Evolutionary conservation across 2,113 vertebrate species (phyloP).

Genomic region (Sciurus niger): DNA sequence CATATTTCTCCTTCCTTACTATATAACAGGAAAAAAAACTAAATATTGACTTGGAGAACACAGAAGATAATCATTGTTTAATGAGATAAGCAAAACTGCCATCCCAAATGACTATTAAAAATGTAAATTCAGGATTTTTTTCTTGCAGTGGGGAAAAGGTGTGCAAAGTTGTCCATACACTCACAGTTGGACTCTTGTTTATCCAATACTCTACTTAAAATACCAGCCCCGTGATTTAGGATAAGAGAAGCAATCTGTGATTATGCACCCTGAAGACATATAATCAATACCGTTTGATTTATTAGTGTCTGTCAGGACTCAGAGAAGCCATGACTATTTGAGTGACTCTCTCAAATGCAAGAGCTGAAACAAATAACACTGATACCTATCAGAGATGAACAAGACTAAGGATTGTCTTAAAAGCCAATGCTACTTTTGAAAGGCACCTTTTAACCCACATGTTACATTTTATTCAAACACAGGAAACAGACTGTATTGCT

Average conservation of each 20-base stretch:
- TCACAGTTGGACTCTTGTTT: not conserved
- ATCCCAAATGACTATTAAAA: not conserved
- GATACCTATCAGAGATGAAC: not conserved
- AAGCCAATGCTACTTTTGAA: constrained; percentile 20
- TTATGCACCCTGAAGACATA: not conserved
- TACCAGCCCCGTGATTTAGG: constrained; percentile 22
- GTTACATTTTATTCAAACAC: not conserved
- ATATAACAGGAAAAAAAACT: not conserved
- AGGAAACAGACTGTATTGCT: not conserved
- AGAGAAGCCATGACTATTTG: not conserved
- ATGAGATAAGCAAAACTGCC: constrained; percentile 1
- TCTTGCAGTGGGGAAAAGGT: not conserved
- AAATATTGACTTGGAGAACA: constrained; percentile 22
- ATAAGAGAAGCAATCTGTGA: constrained; percentile 3
- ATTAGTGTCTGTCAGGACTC: not conserved
- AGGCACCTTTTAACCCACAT: not conserved
- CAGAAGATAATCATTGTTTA: not conserved
- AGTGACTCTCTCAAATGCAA: not conserved
- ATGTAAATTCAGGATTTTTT: not conserved
- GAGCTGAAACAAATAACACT: not conserved
- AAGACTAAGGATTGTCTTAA: not conserved
- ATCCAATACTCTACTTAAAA: constrained; percentile 35
- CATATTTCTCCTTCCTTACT: not conserved
- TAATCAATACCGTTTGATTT: constrained; percentile 19
- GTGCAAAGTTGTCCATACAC: not conserved